Percentiles rank a stretch among this genome's conserved stretches.
Conservation (phyloP, 2,113 vertebrate genomes). For the Sakesphorus luctuosus region DNA sequence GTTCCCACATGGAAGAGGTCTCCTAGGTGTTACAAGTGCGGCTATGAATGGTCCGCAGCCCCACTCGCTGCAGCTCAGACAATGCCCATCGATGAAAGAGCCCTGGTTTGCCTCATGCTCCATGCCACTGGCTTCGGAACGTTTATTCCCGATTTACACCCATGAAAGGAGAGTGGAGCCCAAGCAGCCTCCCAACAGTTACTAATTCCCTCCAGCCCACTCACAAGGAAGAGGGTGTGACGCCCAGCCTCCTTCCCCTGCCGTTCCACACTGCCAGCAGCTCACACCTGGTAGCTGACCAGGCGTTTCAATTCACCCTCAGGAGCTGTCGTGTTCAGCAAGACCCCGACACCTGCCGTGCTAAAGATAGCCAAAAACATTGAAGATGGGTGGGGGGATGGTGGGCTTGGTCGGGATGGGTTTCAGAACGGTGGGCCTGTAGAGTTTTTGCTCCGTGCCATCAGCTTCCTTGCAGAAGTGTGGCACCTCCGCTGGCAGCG, state of each 20-base stretch:
- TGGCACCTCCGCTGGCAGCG: constrained; percentile 66
- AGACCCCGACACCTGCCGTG: neutral
- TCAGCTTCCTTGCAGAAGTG: constrained; percentile 75
- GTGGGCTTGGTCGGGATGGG: constrained; percentile 95
- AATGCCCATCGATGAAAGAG: neutral
- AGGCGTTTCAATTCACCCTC: neutral
- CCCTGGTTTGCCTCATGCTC: neutral
- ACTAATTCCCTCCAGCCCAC: neutral
- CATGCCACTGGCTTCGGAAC: neutral
- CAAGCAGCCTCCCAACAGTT: neutral
- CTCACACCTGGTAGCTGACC: neutral
- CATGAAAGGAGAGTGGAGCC: neutral
- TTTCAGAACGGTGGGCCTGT: constrained; percentile 91
- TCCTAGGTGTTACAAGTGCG: neutral
- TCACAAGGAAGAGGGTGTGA: neutral
- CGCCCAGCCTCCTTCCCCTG: accelerated
- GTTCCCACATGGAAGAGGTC: constrained; percentile 24
- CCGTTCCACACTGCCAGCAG: neutral
- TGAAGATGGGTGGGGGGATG: constrained; percentile 85
- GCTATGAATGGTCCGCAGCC: neutral
- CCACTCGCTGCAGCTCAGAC: neutral
- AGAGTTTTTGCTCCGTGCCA: constrained; percentile 75
- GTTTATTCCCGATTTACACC: neutral
- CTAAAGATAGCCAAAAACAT: constrained; percentile 94
- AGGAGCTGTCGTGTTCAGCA: neutral